Conservation (phyloP, 1,140 invertebrate species). For the Charaxes varanes region DNA sequence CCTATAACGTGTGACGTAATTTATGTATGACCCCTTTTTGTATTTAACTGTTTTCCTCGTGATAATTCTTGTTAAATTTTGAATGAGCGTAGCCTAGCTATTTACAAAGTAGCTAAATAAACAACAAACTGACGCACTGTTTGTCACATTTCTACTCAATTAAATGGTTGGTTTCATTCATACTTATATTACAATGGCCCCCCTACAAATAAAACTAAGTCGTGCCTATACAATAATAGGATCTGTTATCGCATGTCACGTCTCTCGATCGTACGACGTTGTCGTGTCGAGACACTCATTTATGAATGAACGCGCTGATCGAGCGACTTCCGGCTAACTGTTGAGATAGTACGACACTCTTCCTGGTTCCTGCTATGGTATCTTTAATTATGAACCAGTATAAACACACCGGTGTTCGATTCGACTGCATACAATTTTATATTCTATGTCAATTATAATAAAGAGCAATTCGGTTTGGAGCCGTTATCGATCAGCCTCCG, state of each 20-base stretch:
- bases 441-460: conserved; percentile 21
- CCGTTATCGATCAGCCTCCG: conserved; percentile 44
- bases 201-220: conserved; percentile 36
- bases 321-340: conserved; percentile 71
- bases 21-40: too few relatives aligned
- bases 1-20: too few relatives aligned
- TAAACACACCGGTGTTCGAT: conserved; percentile 42
- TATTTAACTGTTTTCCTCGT: too few relatives aligned
- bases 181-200: conserved; percentile 46
- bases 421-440: background rate
- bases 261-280: conserved; percentile 53
- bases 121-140: conserved; percentile 49
- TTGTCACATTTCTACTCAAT: conserved; percentile 69
- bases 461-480: conserved; percentile 29
- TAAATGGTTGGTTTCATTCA: conserved; percentile 69
- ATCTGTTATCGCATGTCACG: conserved; percentile 30
- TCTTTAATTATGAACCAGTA: conserved; percentile 64
- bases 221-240: conserved; percentile 34
- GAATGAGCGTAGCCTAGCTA: too few relatives aligned
- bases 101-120: too few relatives aligned
- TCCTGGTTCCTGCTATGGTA: conserved; percentile 72
- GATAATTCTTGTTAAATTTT: too few relatives aligned
- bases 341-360: conserved; percentile 73
- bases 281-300: conserved; percentile 56
- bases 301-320: conserved; percentile 73